phyloP scores from a whole-genome alignment of 2,888 invertebrate species.

The Trachelus tabidus region DNA sequence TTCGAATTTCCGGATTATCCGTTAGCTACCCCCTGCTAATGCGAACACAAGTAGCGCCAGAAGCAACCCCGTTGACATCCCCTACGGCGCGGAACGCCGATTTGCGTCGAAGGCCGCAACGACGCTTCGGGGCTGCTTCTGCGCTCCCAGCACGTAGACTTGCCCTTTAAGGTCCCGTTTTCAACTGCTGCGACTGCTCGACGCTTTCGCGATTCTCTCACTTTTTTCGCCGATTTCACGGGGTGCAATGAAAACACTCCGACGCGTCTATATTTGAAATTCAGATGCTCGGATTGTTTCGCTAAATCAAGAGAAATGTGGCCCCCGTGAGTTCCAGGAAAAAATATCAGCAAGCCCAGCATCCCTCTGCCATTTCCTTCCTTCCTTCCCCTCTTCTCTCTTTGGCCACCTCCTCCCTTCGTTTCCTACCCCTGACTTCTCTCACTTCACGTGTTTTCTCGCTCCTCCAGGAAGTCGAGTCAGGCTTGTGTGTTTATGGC shows the following conservation, averaged over 20 bases:
- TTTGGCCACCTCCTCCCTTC: not conserved
- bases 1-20: not conserved
- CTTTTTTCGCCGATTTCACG: not conserved
- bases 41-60: not conserved
- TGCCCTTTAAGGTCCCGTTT: not conserved
- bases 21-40: not conserved
- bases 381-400: constrained; percentile 17
- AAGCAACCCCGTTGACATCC: not conserved
- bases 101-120: not conserved
- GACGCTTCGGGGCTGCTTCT: not conserved
- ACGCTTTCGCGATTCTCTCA: not conserved
- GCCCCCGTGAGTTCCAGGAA: constrained; percentile 51
- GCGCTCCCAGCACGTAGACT: not conserved
- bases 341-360: constrained; percentile 23
- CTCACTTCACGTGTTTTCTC: constrained; percentile 18
- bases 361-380: constrained; percentile 16
- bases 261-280: constrained; percentile 53
- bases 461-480: constrained; percentile 10
- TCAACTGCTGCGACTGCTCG: not conserved
- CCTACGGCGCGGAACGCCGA: not conserved
- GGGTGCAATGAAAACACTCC: constrained; percentile 10
- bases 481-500: constrained; percentile 42
- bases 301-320: constrained; percentile 62
- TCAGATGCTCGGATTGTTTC: constrained; percentile 60
- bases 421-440: constrained; percentile 16